A percentile compares a stretch with the other conserved stretches of the same genome.
Evolutionary conservation across 1,140 invertebrate species (phyloP).

Genomic region (Platyscapa corneri): DNA sequence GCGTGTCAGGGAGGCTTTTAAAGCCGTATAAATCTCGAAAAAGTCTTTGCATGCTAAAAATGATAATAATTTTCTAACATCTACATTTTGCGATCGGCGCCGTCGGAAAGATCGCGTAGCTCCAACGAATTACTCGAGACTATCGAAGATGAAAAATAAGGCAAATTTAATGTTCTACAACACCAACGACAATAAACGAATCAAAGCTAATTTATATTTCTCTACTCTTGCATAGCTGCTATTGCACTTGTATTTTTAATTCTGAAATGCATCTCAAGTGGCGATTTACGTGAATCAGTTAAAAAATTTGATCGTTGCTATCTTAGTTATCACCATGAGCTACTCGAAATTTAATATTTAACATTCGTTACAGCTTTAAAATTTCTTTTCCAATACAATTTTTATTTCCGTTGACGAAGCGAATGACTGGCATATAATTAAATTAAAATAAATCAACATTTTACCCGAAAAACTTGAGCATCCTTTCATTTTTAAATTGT

Average conservation of each 20-base stretch:
- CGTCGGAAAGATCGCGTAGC: conserved; percentile 9
- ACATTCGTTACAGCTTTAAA: background rate
- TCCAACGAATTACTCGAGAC: background rate
- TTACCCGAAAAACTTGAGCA: too few species aligned
- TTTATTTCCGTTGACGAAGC: too few species aligned
- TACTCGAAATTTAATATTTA: background rate
- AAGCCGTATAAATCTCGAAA: conserved; percentile 26
- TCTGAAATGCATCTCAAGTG: background rate
- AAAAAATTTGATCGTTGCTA: background rate
- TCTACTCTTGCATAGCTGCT: too few species aligned
- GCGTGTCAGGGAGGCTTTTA: background rate
- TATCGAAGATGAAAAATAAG: background rate
- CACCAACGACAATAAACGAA: too few species aligned
- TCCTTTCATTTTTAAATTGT: too few species aligned
- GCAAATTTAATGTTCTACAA: background rate
- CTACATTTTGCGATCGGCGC: background rate
- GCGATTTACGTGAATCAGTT: background rate
- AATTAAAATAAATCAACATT: too few species aligned
- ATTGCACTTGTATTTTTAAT: background rate
- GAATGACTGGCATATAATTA: too few species aligned
- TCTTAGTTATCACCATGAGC: background rate
- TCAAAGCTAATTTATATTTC: too few species aligned
- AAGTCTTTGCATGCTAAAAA: background rate
- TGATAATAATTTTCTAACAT: conserved; percentile 11
- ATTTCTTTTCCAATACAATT: too few species aligned